phyloP scores from a whole-genome alignment of 2,888 invertebrate genomes.

The Hypomecis punctinalis region DNA sequence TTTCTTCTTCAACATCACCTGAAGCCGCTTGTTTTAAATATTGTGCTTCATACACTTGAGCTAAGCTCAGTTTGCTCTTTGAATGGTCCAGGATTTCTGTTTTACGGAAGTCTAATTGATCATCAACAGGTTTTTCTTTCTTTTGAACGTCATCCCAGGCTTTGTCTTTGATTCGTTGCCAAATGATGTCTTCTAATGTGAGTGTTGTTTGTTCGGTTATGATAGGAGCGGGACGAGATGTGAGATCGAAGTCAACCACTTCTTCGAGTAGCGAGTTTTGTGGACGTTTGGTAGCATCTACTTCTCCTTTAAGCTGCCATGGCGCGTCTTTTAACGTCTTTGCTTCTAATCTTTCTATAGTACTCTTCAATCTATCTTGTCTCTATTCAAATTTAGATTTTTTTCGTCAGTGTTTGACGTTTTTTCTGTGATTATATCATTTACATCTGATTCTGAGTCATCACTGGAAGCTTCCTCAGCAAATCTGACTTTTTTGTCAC shows the following conservation, averaged over 20 bases:
- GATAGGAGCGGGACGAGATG: conserved; percentile 93
- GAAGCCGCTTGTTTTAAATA: conserved; percentile 87
- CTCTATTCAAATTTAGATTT: conserved; percentile 90
- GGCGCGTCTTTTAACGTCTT: conserved; percentile 92
- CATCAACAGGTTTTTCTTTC: conserved; percentile 93
- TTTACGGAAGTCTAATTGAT: conserved; percentile 94
- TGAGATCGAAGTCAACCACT: conserved; percentile 95
- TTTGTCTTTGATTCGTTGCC: conserved; percentile 95
- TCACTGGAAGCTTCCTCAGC: conserved; percentile 56
- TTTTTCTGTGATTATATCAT: conserved; percentile 41
- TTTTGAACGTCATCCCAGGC: conserved; percentile 97
- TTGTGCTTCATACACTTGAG: conserved; percentile 97
- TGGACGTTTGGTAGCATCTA: conserved; percentile 90
- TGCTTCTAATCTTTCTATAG: conserved; percentile 89
- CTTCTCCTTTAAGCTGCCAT: conserved; percentile 98
- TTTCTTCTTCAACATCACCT: conserved; percentile 85
- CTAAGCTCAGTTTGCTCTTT: conserved; percentile 96
- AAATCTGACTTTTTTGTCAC: conserved; percentile 64
- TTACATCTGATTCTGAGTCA: conserved; percentile 60
- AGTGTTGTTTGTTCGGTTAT: conserved; percentile 96
- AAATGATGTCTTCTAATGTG: conserved; percentile 95
- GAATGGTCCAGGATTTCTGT: conserved; percentile 95
- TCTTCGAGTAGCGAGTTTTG: conserved; percentile 97
- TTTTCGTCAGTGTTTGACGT: conserved; percentile 55
- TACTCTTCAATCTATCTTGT: conserved; percentile 88